A percentile compares a stretch with the other conserved stretches of the same genome.
These are phyloP conservation scores for Hecatera dysodea DNA, from an alignment of 2,888 invertebrate genomes.

Conservation along the genomic window DNA sequence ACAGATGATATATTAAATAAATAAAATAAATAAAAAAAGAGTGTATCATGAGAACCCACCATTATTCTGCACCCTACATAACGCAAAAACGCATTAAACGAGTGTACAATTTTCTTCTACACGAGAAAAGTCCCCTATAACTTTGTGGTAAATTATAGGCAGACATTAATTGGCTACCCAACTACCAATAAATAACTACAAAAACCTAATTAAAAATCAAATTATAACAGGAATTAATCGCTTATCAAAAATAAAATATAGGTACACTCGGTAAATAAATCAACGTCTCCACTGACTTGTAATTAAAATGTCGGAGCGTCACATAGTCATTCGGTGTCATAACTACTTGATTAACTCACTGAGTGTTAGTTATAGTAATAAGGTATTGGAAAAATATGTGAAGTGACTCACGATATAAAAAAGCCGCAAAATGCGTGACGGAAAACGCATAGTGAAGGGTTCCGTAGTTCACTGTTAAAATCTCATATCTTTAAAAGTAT, in stretches of 20 bases:
- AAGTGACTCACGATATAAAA: too few species aligned
- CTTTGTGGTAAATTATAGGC: background rate
- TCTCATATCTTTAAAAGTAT: too few species aligned
- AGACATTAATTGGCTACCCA: constrained; percentile 29
- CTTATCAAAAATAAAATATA: constrained; percentile 34
- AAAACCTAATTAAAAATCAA: constrained; percentile 41
- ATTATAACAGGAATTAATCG: constrained; percentile 35
- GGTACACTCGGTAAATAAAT: constrained; percentile 16
- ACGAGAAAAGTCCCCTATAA: background rate
- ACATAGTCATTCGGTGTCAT: constrained; percentile 1
- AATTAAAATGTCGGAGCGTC: constrained; percentile 40
- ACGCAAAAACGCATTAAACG: background rate
- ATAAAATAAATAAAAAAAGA: too few species aligned
- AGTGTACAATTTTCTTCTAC: background rate
- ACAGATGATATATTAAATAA: too few species aligned
- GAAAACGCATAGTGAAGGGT: too few species aligned
- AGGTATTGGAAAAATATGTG: too few species aligned
- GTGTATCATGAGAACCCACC: too few species aligned
- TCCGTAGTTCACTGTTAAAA: too few species aligned
- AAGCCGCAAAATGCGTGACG: too few species aligned
- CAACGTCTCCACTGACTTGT: constrained; percentile 7
- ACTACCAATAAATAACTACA: constrained; percentile 21
- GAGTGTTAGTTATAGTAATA: too few species aligned
- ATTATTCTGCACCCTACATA: background rate
- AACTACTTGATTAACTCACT: constrained; percentile 10